Conservation (phyloP, 2,888 invertebrate genomes). For the Pterostichus niger region DNA sequence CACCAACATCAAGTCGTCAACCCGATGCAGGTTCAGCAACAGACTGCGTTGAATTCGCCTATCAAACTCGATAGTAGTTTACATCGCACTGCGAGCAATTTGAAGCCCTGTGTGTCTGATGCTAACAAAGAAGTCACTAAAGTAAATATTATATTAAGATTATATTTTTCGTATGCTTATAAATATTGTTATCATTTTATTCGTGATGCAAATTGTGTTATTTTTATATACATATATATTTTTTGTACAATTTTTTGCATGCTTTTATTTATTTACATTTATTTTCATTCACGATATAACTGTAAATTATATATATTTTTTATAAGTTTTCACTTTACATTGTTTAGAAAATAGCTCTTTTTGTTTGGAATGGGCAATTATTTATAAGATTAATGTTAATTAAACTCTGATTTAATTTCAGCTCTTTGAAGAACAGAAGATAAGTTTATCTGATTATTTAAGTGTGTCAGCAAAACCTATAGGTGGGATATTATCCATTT, state of each 20-base stretch:
- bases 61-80: slow-evolving; percentile 1
- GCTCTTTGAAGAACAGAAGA: slow-evolving; percentile 76
- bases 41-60: slow-evolving; percentile 7
- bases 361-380: background rate
- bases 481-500: slow-evolving; percentile 72
- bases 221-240: background rate
- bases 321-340: background rate
- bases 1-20: slow-evolving; percentile 6
- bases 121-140: slow-evolving; percentile 54
- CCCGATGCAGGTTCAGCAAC: slow-evolving; percentile 14
- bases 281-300: slow-evolving; percentile 1
- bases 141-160: slow-evolving; percentile 42
- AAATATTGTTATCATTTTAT: slow-evolving; percentile 7
- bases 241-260: slow-evolving; percentile 18
- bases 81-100: slow-evolving; percentile 47
- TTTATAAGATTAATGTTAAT: slow-evolving; percentile 16
- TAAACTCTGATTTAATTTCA: slow-evolving; percentile 71
- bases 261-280: slow-evolving; percentile 11
- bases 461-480: slow-evolving; percentile 74
- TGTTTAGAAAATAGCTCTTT: too few species aligned
- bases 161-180: background rate
- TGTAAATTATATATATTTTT: slow-evolving; percentile 7
- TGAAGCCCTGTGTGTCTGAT: slow-evolving; percentile 53
- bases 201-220: background rate
- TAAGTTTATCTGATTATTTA: slow-evolving; percentile 75